phyloP scores from a whole-genome alignment of 2,888 invertebrate genomes.

The Yponomeuta malinellus region DNA sequence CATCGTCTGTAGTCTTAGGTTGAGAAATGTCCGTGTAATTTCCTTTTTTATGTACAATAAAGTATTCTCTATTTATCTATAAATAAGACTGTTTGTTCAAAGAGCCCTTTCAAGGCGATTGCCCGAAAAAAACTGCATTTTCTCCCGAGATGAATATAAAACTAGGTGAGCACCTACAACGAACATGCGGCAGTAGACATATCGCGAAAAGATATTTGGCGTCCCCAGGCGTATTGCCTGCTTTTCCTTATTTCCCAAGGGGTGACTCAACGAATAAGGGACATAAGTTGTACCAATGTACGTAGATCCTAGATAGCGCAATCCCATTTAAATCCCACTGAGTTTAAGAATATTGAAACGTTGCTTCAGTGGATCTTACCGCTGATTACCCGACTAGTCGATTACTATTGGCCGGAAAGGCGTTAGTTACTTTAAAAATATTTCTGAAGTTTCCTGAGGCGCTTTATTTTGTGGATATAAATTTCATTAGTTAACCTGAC shows the following conservation, averaged over 20 bases:
- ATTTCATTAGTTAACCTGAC: too few relatives aligned
- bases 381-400: neutral
- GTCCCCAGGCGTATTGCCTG: constrained; percentile 59
- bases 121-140: neutral
- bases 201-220: constrained; percentile 53
- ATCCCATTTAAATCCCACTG: constrained; percentile 18
- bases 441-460: too few relatives aligned
- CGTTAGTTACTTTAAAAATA: too few relatives aligned
- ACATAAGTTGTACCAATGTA: constrained; percentile 58
- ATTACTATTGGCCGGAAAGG: neutral
- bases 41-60: too few relatives aligned
- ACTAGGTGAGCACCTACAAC: neutral
- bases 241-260: constrained; percentile 70
- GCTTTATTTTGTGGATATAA: too few relatives aligned
- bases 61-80: too few relatives aligned
- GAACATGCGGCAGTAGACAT: neutral
- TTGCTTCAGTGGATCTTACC: neutral
- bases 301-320: neutral
- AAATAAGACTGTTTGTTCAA: too few relatives aligned
- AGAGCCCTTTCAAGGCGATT: neutral
- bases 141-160: constrained; percentile 15
- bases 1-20: too few relatives aligned
- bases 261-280: constrained; percentile 65
- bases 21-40: too few relatives aligned
- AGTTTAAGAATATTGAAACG: neutral